phyloP scores from a whole-genome alignment of 2,888 invertebrate species.

The Tethea ocularis region DNA sequence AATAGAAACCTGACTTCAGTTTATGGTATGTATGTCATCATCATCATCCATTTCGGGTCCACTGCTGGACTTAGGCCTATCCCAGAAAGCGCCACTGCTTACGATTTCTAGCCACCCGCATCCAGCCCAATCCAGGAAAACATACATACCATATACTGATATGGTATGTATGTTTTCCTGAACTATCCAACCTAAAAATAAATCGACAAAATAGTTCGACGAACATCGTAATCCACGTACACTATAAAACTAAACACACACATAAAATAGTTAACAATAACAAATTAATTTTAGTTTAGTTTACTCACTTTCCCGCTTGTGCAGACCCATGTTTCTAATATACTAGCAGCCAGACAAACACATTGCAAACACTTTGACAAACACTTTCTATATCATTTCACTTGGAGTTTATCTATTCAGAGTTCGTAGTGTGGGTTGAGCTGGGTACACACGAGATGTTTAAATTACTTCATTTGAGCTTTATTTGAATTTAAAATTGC shows the following conservation, averaged over 20 bases:
- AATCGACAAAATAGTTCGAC: no score
- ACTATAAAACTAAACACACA: neutral
- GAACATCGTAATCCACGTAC: neutral
- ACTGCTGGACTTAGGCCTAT: no score
- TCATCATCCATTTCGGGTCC: no score
- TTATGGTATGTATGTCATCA: no score
- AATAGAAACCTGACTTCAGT: no score
- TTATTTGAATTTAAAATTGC: neutral
- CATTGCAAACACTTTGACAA: conserved; percentile 39
- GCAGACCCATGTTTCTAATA: conserved; percentile 65
- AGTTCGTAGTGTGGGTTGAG: conserved; percentile 2
- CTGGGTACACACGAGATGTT: neutral
- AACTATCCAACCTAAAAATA: no score
- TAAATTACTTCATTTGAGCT: neutral
- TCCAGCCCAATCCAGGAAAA: no score
- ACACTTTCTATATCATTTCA: conserved; percentile 59
- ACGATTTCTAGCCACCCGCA: no score
- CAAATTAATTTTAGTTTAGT: conserved; percentile 23
- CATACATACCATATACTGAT: no score
- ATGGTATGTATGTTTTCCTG: no score
- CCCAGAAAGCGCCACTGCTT: no score
- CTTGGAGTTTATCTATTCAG: conserved; percentile 41
- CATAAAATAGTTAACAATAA: neutral
- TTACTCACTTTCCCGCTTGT: conserved; percentile 75
- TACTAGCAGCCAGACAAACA: conserved; percentile 37